A percentile compares a stretch with the other conserved stretches of the same genome.
Conservation (phyloP, 1,140 invertebrate species). For the Zaprionus ornatus region DNA sequence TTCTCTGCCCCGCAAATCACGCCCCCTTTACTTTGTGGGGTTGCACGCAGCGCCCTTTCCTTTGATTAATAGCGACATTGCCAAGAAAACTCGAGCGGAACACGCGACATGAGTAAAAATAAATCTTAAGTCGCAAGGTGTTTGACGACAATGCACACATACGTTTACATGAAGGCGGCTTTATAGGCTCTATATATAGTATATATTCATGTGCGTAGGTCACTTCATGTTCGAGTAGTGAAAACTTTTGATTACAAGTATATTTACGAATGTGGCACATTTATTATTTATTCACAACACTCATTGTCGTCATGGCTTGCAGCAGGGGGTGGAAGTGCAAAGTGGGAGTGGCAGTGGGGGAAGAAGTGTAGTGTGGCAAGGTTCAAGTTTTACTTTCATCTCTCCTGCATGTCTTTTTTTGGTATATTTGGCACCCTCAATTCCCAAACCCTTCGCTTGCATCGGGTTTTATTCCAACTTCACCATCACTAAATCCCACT, state of each 20-base stretch:
- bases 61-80: conserved; percentile 64
- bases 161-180: neutral
- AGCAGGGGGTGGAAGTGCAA: neutral
- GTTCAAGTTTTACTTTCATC: neutral
- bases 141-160: conserved; percentile 32
- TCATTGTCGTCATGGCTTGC: neutral
- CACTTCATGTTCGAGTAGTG: conserved; percentile 15
- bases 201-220: neutral
- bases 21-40: conserved; percentile 3
- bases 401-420: conserved; percentile 2
- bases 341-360: neutral
- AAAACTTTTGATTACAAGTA: conserved; percentile 59
- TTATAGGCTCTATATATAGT: neutral
- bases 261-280: conserved; percentile 55
- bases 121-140: conserved; percentile 46
- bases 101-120: conserved; percentile 54
- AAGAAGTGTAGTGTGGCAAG: neutral
- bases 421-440: neutral
- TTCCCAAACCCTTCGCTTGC: neutral
- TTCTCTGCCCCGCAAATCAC: neutral
- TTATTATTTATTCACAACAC: conserved; percentile 60
- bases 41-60: conserved; percentile 37
- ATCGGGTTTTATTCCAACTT: neutral
- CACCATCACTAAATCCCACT: neutral
- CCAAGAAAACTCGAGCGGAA: conserved; percentile 58